Percentiles rank a stretch among this genome's conserved stretches.
These are phyloP conservation scores for Oryzias melastigma DNA, from an alignment of 2,113 vertebrate species.

Conservation along the genomic window DNA sequence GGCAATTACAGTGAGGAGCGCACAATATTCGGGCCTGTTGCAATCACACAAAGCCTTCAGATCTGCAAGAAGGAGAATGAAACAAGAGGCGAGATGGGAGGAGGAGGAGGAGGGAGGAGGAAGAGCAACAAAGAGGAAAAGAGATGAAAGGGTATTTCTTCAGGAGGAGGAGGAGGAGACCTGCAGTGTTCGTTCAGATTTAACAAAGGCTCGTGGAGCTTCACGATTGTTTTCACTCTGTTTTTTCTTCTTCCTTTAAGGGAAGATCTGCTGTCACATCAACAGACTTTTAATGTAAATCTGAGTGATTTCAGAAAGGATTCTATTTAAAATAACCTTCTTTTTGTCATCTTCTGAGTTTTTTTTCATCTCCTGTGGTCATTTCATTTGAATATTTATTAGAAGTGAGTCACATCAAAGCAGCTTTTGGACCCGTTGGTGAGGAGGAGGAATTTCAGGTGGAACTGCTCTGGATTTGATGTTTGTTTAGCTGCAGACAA, in stretches of 20 bases:
- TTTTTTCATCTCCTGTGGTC: neutral
- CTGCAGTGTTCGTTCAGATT: slow-evolving; percentile 54
- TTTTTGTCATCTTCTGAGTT: slow-evolving; percentile 3
- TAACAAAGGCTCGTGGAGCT: slow-evolving; percentile 57
- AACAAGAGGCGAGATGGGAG: slow-evolving; percentile 50
- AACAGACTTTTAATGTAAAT: slow-evolving; percentile 54
- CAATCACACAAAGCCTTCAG: slow-evolving; percentile 59
- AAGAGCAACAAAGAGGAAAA: slow-evolving; percentile 57
- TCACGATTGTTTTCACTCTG: slow-evolving; percentile 52
- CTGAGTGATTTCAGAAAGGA: slow-evolving; percentile 41
- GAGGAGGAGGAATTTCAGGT: neutral
- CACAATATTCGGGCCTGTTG: slow-evolving; percentile 39
- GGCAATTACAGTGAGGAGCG: slow-evolving; percentile 62
- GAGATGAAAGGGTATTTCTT: slow-evolving; percentile 66
- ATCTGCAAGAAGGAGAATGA: slow-evolving; percentile 47
- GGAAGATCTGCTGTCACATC: slow-evolving; percentile 54
- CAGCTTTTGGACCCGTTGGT: slow-evolving; percentile 8
- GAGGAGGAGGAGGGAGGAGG: slow-evolving; percentile 48
- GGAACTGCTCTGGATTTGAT: neutral
- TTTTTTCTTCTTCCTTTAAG: slow-evolving; percentile 26
- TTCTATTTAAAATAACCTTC: slow-evolving; percentile 14
- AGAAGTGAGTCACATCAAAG: slow-evolving; percentile 37
- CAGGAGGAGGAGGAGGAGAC: slow-evolving; percentile 60
- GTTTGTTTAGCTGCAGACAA: too few relatives aligned
- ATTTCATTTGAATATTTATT: slow-evolving; percentile 38